Base-by-base conservation (phyloP, 2,113 vertebrate genomes). In the Serinus canaria region DNA sequence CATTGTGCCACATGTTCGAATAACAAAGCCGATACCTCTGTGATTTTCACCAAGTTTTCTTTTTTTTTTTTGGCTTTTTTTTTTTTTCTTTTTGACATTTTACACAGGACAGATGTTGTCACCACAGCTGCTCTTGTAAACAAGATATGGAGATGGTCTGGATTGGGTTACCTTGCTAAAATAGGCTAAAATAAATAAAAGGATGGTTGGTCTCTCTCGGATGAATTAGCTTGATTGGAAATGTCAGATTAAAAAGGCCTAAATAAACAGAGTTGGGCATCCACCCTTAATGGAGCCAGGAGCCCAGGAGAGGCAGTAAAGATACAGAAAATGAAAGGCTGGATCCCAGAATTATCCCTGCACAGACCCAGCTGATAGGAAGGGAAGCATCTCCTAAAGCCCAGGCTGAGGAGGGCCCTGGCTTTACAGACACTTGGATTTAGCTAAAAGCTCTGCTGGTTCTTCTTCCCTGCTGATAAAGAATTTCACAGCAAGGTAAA, bases 191-290 rank as follows among this genome's bases (percentile, higher is more conserved):
- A 97, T 98, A 98, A 98, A 98, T 98, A 98, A 86, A 89, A 94
- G 92, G 97, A 94, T 47, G 97, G 92, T 98, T 98, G 98, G 97
- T 97, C 89, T 97, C 89, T 97, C 94, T 98, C 98, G 98, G 97
- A 96, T 97, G 95, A 98, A 98, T 98, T 97, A 98, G 96, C 94
- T 90, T 98, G 98, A 98, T 98, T 98, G 96, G 69, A 98, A 96
- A 94, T 98, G 98, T 98, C 98, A 98, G 98, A 97, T 98, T 95
- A 95, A 97, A 97, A 97, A 98, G 96, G 94, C 94, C 97, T 98
- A 98, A 98, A 98, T 97, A 98, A 98, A 98, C 98, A 98, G 74
- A 94, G 96, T 46, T 92, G 69, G 79, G 94, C 56, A 81, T 79
- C 94, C 79, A 97, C 93, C 83, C 94, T 79, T 96, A 58, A 92